Conservation (phyloP, 2,113 vertebrate species). For the Reinhardtius hippoglossoides region DNA sequence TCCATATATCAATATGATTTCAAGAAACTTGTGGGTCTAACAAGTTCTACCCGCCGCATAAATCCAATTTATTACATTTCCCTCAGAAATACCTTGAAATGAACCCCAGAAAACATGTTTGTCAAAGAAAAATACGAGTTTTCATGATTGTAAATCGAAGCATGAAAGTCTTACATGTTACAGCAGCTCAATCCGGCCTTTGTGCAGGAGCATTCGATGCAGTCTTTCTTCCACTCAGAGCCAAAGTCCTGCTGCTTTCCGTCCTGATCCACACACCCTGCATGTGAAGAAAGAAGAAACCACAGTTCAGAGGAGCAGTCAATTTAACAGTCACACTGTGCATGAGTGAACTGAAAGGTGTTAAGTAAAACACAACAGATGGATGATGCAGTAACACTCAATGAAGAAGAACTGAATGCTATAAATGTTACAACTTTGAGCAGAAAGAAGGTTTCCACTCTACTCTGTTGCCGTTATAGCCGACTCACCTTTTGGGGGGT, state of each 20-base stretch:
- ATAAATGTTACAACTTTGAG: not conserved
- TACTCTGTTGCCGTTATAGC: not conserved
- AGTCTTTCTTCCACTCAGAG: conserved; percentile 45
- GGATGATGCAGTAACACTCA: no score
- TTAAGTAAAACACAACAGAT: not conserved
- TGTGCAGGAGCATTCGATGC: conserved; percentile 46
- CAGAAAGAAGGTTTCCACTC: not conserved
- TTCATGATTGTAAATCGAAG: not conserved
- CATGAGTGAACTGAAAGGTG: not conserved
- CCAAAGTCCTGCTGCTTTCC: conserved; percentile 38
- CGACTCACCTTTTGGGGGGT: conserved; percentile 52
- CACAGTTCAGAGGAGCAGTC: conserved; percentile 7
- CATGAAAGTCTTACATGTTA: conserved; percentile 37
- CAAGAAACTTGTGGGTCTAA: not conserved
- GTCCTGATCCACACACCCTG: conserved; percentile 59
- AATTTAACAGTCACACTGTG: not conserved
- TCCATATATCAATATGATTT: not conserved
- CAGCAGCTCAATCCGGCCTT: conserved; percentile 18
- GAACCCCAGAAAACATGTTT: no score
- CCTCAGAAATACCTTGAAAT: not conserved
- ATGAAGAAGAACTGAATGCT: no score
- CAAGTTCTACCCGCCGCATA: not conserved
- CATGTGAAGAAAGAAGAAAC: conserved; percentile 24
- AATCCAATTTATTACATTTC: not conserved
- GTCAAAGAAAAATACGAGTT: no score